A percentile compares a stretch with the other conserved stretches of the same genome.
phyloP scores from a whole-genome alignment of 1,140 invertebrate species.

The Diachasma alloeum region DNA sequence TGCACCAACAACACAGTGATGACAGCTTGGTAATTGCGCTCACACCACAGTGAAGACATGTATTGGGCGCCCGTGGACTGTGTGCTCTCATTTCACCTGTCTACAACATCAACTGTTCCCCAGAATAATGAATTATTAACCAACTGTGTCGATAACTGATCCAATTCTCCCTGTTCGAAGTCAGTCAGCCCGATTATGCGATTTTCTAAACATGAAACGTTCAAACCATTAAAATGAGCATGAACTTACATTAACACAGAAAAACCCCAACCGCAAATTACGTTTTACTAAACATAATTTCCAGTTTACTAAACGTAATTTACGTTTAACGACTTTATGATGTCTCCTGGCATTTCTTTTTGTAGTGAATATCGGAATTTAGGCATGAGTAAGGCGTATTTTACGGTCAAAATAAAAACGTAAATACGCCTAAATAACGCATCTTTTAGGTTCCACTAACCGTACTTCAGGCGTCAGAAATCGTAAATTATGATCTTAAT shows the following conservation, averaged over 20 bases:
- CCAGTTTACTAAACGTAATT: no score
- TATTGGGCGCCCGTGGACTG: neutral
- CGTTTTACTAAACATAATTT: no score
- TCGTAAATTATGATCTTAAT: no score
- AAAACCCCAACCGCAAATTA: no score
- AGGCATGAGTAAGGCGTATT: no score
- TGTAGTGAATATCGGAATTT: no score
- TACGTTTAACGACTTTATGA: no score
- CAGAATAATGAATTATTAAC: constrained; percentile 18
- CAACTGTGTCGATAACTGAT: constrained; percentile 10
- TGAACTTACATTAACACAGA: neutral
- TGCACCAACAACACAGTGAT: constrained; percentile 5
- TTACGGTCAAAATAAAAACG: no score
- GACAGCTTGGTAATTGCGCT: constrained; percentile 15
- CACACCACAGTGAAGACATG: constrained; percentile 1
- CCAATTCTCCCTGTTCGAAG: neutral
- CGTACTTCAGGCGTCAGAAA: no score
- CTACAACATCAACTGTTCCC: constrained; percentile 5
- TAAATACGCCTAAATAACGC: no score
- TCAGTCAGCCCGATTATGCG: neutral
- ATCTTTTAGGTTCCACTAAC: no score
- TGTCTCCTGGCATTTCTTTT: no score
- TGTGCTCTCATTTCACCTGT: constrained; percentile 15
- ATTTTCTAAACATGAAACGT: neutral
- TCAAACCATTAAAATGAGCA: neutral